Evolutionary conservation across 2,888 invertebrate genomes (phyloP).

Genomic region (Polydrusus tereticollis): DNA sequence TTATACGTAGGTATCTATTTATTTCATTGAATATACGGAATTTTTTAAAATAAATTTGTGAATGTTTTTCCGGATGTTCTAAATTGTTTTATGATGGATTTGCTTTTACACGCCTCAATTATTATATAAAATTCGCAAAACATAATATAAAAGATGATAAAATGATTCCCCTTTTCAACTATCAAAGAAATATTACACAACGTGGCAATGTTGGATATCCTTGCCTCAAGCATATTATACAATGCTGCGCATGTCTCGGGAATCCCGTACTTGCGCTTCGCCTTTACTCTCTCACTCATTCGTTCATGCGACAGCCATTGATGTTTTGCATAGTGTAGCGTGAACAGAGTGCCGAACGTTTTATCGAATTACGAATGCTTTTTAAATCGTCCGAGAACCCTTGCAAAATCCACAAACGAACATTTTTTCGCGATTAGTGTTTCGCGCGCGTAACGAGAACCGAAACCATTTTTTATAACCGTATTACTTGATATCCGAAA

Average conservation of each 20-base stretch:
- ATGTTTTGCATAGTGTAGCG: conserved; percentile 31
- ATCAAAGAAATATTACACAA: not conserved
- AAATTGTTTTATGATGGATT: no score
- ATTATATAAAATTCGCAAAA: no score
- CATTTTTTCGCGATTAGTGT: conserved; percentile 19
- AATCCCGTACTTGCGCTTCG: conserved; percentile 59
- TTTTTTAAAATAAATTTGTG: no score
- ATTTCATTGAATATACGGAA: no score
- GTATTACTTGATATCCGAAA: conserved; percentile 47
- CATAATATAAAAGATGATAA: no score
- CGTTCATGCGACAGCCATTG: conserved; percentile 24
- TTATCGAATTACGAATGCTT: conserved; percentile 36
- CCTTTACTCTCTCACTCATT: conserved; percentile 55
- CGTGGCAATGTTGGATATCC: conserved; percentile 19
- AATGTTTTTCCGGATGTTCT: no score
- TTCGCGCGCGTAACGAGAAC: conserved; percentile 8
- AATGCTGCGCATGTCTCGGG: conserved; percentile 61
- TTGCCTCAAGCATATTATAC: not conserved
- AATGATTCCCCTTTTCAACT: not conserved
- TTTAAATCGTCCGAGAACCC: no score
- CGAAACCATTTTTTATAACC: not conserved
- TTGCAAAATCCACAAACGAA: conserved; percentile 44
- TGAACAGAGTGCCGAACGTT: conserved; percentile 22
- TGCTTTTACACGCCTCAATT: no score
- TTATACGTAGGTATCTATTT: no score